These are phyloP conservation scores for Eremophila alpestris DNA, from an alignment of 2,797 vertebrate species.

Conservation along the genomic window DNA sequence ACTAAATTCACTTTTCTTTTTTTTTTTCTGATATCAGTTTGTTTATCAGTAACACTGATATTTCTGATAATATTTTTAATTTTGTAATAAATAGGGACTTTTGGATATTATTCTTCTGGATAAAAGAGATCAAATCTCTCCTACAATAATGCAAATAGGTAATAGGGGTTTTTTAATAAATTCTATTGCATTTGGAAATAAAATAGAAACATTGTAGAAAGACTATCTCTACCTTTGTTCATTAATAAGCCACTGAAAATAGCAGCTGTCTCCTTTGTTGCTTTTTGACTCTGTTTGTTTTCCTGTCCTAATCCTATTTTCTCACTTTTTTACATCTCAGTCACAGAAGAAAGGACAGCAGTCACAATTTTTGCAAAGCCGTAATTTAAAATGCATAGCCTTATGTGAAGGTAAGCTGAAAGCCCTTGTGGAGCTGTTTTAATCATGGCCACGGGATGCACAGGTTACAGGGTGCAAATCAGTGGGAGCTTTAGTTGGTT, in stretches of 20 bases:
- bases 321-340: constrained; percentile 71
- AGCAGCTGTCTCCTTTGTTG: not conserved
- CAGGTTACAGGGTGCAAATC: not conserved
- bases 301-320: constrained; percentile 18
- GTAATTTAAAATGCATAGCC: constrained; percentile 93
- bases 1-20: not conserved
- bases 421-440: not conserved
- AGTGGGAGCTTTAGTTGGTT: not conserved
- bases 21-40: not conserved
- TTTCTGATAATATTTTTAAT: not conserved
- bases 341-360: constrained; percentile 90
- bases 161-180: not conserved
- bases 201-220: not conserved
- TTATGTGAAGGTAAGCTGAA: constrained; percentile 74
- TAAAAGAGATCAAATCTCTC: not conserved
- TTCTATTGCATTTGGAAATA: not conserved
- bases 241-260: not conserved
- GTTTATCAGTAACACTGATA: not conserved
- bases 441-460: not conserved
- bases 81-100: not conserved
- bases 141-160: not conserved
- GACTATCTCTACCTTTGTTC: not conserved
- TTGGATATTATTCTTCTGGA: not conserved
- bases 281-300: not conserved
- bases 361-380: constrained; percentile 90